Evolutionary conservation across 2,113 vertebrate genomes (phyloP), one percentile per base, ranked within the genome.

Genomic region (Erythrocercus mccallii): DNA sequence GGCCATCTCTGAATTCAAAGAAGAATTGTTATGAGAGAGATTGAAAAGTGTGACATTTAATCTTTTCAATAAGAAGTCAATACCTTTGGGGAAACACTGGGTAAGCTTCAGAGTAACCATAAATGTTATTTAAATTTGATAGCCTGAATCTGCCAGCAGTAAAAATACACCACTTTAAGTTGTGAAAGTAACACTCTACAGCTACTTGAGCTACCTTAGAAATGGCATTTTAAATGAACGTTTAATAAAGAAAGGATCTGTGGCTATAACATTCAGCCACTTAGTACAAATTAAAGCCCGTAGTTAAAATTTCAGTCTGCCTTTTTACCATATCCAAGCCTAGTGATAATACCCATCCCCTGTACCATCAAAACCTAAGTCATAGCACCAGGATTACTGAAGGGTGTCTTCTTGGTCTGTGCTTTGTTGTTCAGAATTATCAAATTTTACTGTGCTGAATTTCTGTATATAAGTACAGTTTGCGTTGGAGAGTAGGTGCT

Each of bases 41-140:
- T 11, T 62, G 85, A 94, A 90, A 94, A 78, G 85, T 58, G 82
- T 87, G 87, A 65, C 44, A 45, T 91, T 79, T 90, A 78, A 97
- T 97, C 80, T 70, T 94, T 96, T 86, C 77, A 94, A 83, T 91
- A 92, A 84, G 83, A 92, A 94, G 33, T 95, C 30, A 54, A 64
- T 7, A 38, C 90, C 85, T 94, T 87, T 95, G 81, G 76, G 87
- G 45, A 77, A 80, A 60, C 70, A 23, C 45, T 50, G 30, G 10
- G 27, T 50, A 90, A 91, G 66, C 53, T 92, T 84, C 38, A 77
- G 90, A 96, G 38, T 81, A 71, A 22, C 15, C 15, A 78, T 42
- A 65, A 66, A 61, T 22, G 9, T 73, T 94, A 81, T 92, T 96
- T 97, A 91, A 50, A 61, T 96, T 79, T 60, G 40, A 57, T 71